A percentile compares a stretch with the other conserved stretches of the same genome.
Evolutionary conservation across 1,140 invertebrate genomes (phyloP).

Genomic region (Drosophila parvula): DNA sequence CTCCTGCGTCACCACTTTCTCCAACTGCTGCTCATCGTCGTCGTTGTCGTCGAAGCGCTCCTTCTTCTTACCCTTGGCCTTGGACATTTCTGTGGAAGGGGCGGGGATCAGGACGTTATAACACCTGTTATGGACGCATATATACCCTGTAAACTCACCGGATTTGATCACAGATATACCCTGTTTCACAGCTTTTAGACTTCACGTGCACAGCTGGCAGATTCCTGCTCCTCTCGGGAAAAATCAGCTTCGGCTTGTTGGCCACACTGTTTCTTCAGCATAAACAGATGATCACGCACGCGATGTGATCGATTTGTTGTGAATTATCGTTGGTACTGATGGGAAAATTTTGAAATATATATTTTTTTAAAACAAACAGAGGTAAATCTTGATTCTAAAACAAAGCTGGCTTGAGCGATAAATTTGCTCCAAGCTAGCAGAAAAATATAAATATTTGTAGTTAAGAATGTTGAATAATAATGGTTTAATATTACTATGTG

Average conservation of each 20-base stretch:
- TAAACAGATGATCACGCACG: conserved; percentile 2
- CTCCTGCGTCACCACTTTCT: conserved; percentile 71
- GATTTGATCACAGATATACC: conserved; percentile 17
- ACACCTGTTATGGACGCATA: background rate
- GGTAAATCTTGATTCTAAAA: too few relatives aligned
- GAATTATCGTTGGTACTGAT: conserved; percentile 8
- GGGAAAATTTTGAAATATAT: background rate
- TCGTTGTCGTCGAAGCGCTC: conserved; percentile 86
- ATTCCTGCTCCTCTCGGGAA: conserved; percentile 1
- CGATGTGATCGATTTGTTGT: conserved; percentile 5
- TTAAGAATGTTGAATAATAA: too few relatives aligned
- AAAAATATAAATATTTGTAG: background rate
- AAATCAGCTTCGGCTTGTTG: background rate
- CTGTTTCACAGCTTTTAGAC: conserved; percentile 27
- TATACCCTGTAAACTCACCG: conserved; percentile 8
- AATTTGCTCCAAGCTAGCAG: background rate
- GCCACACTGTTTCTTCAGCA: background rate
- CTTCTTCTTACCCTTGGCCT: conserved; percentile 87
- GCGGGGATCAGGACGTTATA: background rate
- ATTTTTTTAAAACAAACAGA: background rate
- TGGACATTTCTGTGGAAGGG: conserved; percentile 75
- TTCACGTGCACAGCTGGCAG: conserved; percentile 76
- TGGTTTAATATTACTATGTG: too few relatives aligned
- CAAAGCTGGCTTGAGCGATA: background rate
- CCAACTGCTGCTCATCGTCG: conserved; percentile 85